Conservation (phyloP, 1,140 invertebrate genomes). For the Paraescarpia echinospica region DNA sequence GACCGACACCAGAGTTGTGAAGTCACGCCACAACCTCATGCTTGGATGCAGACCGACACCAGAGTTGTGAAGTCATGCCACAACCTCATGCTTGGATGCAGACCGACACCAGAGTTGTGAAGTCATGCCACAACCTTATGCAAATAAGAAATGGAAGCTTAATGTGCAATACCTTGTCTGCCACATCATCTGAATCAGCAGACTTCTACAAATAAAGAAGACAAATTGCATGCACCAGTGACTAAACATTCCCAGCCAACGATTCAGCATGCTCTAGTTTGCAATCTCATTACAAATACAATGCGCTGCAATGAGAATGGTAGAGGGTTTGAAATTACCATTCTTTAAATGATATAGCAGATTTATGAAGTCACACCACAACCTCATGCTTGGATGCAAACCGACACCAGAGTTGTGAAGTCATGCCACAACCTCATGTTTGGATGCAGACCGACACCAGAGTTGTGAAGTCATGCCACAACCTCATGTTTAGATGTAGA, state of each 20-base stretch:
- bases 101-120: background rate
- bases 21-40: background rate
- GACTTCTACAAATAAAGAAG: background rate
- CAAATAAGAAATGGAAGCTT: background rate
- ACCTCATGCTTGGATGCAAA: no score
- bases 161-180: background rate
- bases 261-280: background rate
- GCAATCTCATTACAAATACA: background rate
- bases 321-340: no score
- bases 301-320: no score
- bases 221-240: background rate
- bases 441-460: no score
- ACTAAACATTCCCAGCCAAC: background rate
- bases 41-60: background rate
- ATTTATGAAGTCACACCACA: no score
- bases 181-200: background rate
- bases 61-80: background rate
- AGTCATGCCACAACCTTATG: background rate
- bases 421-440: no score
- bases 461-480: no score
- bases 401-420: no score
- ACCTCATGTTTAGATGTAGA: no score
- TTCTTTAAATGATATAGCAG: no score
- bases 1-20: background rate
- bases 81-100: background rate